Evolutionary conservation across 2,797 vertebrate genomes (phyloP).

Genomic region (Microctenopoma stevenorrisi): DNA sequence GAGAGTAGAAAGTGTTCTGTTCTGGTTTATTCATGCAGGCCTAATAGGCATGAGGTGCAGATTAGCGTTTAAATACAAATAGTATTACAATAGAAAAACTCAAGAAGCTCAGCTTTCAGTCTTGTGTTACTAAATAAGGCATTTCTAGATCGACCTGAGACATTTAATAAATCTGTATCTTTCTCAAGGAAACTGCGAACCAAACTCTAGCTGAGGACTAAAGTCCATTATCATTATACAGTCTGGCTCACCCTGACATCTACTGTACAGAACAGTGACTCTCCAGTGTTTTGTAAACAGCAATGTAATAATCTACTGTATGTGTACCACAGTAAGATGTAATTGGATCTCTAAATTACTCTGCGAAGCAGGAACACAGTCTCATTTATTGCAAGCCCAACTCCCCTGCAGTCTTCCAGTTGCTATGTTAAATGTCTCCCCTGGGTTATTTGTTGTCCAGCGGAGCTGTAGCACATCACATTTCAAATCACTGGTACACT

Average conservation of each 20-base stretch:
- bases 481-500: slow-evolving; percentile 12
- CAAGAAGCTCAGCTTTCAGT: not conserved
- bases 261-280: not conserved
- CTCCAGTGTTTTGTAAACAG: not conserved
- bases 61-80: not conserved
- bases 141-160: not conserved
- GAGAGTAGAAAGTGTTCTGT: no score
- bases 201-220: not conserved
- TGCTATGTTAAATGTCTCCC: slow-evolving; percentile 29
- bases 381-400: not conserved
- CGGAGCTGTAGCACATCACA: not conserved
- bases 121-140: not conserved
- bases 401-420: not conserved
- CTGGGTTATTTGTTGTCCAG: not conserved
- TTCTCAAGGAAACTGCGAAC: slow-evolving; percentile 6
- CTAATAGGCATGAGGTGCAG: no score
- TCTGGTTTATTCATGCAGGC: no score
- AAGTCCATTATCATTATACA: slow-evolving; percentile 1
- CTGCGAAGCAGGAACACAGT: not conserved
- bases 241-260: not conserved
- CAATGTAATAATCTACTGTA: not conserved
- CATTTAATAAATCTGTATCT: slow-evolving; percentile 3
- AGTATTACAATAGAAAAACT: not conserved
- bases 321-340: not conserved
- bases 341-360: slow-evolving; percentile 8